Base-by-base conservation (phyloP, 1,140 invertebrate species). In the Nomia melanderi region DNA sequence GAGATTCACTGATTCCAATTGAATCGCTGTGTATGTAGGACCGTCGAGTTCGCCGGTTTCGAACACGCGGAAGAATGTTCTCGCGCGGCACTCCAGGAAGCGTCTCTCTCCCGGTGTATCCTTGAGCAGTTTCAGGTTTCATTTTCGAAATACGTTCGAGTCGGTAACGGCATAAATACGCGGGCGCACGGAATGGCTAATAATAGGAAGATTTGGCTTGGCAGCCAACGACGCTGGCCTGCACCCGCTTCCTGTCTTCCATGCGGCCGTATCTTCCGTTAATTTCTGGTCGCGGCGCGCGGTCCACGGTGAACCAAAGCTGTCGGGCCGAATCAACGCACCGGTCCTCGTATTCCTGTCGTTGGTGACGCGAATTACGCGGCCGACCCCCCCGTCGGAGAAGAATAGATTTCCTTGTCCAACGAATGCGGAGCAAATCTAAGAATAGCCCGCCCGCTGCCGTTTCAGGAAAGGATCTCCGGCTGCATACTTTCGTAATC, bases 131-230 rank as follows among this genome's bases (percentile, higher is more conserved):
- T 84, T 83, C 73, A 53, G 50, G 78, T 89, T 90, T 88, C 85
- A 85, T 88, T 84, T 87, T 86, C 85, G 86, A 88, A 86, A 86
- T 89, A 84, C 83, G 80, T 88, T n/a, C 77, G 81, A 69, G 77
- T 66, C 75, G 81, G 80, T 83, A 82, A n/a, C 83, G 81, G 83
- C 72, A 85, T 87, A 88, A 89, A 90, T 87, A 86, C 85, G 54
- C 82, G 84, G 82, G 84, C 84, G 83, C 69, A 80, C 76, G 79
- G 86, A 89, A 90, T 85, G 75, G 87, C 91, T 92, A 92, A 91
- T 88, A 92, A 91, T 91, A 91, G 90, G 78, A 85, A 70, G 65
- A 86, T 69, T 89, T 89, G 86, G 88, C 83, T 81, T 87, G 83
- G 77, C 73, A 77, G 87, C 86, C 87, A 88, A 85, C 85, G 84